A percentile compares a stretch with the other conserved stretches of the same genome.
phyloP scores from a whole-genome alignment of 1,140 invertebrate genomes.

The Drosophila bifasciata region DNA sequence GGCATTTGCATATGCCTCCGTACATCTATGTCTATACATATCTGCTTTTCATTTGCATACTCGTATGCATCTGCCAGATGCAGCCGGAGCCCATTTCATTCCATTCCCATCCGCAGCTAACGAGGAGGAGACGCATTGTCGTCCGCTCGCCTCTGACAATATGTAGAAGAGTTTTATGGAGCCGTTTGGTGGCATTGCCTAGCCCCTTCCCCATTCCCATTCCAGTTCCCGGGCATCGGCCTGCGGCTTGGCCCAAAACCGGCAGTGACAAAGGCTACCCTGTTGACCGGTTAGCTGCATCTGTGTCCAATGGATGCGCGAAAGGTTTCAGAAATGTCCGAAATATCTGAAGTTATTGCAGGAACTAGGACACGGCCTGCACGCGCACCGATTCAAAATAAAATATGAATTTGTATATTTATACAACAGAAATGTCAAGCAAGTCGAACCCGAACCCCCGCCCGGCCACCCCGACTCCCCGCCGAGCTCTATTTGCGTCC shows the following conservation, averaged over 20 bases:
- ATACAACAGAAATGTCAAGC: constrained; percentile 67
- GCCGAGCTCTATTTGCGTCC: constrained; percentile 76
- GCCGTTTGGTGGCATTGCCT: background rate
- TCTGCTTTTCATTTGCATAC: constrained; percentile 50
- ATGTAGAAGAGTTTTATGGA: constrained; percentile 65
- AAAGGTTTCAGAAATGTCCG: no score
- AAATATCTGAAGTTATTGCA: constrained; percentile 2
- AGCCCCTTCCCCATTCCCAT: no score
- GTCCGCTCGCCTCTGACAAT: constrained; percentile 27
- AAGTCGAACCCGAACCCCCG: constrained; percentile 6
- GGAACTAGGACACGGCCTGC: constrained; percentile 67
- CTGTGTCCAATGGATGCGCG: constrained; percentile 36
- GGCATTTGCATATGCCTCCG: constrained; percentile 50
- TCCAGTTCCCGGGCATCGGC: no score
- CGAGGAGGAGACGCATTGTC: constrained; percentile 37
- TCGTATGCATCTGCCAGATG: constrained; percentile 56
- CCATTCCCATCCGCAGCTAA: constrained; percentile 13
- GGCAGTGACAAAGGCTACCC: constrained; percentile 18
- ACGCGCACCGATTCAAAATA: constrained; percentile 79
- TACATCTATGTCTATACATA: constrained; percentile 4
- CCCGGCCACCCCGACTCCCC: constrained; percentile 26
- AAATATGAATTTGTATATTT: constrained; percentile 70
- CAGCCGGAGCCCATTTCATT: constrained; percentile 12
- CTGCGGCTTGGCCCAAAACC: no score
- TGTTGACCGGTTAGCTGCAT: constrained; percentile 9